Conservation (phyloP, 2,113 vertebrate genomes). For the Beaufortia kweichowensis region DNA sequence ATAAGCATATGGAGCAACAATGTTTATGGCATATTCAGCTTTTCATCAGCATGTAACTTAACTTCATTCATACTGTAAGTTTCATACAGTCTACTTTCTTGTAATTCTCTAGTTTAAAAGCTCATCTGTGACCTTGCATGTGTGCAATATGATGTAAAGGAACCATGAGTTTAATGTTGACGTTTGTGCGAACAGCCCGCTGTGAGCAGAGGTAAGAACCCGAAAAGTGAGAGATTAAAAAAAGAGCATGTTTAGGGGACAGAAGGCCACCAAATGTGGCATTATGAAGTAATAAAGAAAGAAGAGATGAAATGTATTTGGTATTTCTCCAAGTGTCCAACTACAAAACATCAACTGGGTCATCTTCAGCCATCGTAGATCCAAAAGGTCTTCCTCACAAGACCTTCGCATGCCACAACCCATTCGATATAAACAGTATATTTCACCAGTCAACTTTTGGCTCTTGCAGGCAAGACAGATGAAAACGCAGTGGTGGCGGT, state of each 20-base stretch:
- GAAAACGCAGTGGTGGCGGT: constrained; percentile 43
- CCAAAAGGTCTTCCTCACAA: not conserved
- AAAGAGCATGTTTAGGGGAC: not conserved
- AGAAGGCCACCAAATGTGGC: constrained; percentile 7
- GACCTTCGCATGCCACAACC: not conserved
- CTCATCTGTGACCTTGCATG: not conserved
- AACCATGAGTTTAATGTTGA: not conserved
- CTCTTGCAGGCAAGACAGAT: constrained; percentile 47
- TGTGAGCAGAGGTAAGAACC: not conserved
- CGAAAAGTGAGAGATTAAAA: too few species aligned
- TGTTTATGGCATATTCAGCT: too few species aligned
- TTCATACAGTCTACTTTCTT: too few species aligned
- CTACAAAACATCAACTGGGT: not conserved
- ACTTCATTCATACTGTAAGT: too few species aligned
- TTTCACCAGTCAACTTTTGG: constrained; percentile 37
- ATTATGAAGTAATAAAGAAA: constrained; percentile 5
- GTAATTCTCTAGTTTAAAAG: too few species aligned
- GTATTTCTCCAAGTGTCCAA: not conserved
- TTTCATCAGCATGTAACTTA: too few species aligned
- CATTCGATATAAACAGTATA: constrained; percentile 33
- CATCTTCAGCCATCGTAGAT: not conserved
- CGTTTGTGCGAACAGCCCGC: not conserved
- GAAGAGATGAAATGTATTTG: not conserved
- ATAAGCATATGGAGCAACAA: too few species aligned
- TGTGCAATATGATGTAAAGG: not conserved